Base-by-base conservation (phyloP, 64 coral and sea anemone genomes). In the Porites australiensis region DNA sequence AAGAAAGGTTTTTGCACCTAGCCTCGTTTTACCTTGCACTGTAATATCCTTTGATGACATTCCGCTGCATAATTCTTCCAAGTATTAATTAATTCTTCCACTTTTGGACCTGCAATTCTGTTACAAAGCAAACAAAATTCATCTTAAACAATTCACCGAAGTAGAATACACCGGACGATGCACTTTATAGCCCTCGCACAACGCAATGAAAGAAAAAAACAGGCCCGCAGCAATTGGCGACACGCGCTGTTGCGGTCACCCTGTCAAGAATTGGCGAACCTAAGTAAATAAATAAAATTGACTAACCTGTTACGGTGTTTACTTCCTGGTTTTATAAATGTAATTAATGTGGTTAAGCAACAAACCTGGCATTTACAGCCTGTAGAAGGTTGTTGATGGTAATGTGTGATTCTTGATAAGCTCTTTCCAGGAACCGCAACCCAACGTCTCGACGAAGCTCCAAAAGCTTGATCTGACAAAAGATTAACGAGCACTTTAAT, bases 391-490 rank as follows among this genome's bases (percentile, higher is more conserved):
- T 94, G 23, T 57, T 94, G 8, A 91, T 85, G 16, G 95, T 97
- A 18, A 94, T 21, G 66, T 88, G 92, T 1, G 92, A 88, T 57
- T 97, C 95, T 23, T 97, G 95, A 6, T 71, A 87, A 44, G 95
- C 92, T 75, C 95, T 82, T 80, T 97, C 95, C 13, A 97, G 75
- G 60, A 97, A 97, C 19, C 92, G 52, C 70, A 97, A 79, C 3
- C 95, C 95, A 82, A 97, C 95, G 68, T 97, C 95, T 57, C 95
- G 95, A 45, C 95, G 57, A 74, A 97, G 88, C 71, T 97, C 95
- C 27, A 97, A 51, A 55, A 97, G 95, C 60, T 97, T 94, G 19
- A 97, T 78, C 95, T 97, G 68, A 55, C 60, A 86, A 44, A n/a
- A 10, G 22, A 92, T 14, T 44, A 43, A 64, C 0, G 8, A 49